Evolutionary conservation across 2,888 invertebrate species (phyloP), one percentile per base, ranked within the genome.

Genomic region (Patella depressa): DNA sequence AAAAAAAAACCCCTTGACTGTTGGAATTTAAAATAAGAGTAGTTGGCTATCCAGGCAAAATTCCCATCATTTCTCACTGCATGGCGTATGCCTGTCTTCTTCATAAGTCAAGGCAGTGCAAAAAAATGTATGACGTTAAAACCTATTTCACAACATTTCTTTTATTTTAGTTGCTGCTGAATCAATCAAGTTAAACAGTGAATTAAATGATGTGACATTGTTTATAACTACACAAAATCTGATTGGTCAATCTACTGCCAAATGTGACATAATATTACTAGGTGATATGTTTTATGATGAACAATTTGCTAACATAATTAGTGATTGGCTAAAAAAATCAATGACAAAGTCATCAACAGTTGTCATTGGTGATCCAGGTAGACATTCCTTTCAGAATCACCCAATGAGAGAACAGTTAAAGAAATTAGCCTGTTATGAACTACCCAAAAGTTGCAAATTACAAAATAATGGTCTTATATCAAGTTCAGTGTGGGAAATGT

Each of bases 261-360:
- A 91, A 11, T 93, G 93, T 86, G 94, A 95, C 83, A 91, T 93
- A 2, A 91, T 95, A 79, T 89, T 95, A n/a, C 91, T 95, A 59
- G 95, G 95, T 0, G 95, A 95, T 88, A 93, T 95, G 93, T 94
- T 95, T 84, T 95, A 95, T 87, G 94, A 95, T 86, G 93, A 81
- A 57, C 75, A 81, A 5, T 87, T 89, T 76, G 80, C 85, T 15
- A 74, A 84, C 59, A 76, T 65, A n/a, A 80, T 90, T 7, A 76
- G 82, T 19, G 73, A 82, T 53, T 90, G 89, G 89, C 45, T 88
- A 15, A 53, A 77, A 75, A 65, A 79, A 19, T 53, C 72, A 73
- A 53, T 78, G n/a, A 54, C 72, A 65, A 77, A 71, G 71, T 78
- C 79, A 34, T 85, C 84, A 75, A 78, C 72, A 11, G 79, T 90